Percentiles rank a stretch among this genome's conserved stretches.
These are phyloP conservation scores for Drosophila leonis DNA, from an alignment of 2,888 invertebrate genomes.

Conservation along the genomic window DNA sequence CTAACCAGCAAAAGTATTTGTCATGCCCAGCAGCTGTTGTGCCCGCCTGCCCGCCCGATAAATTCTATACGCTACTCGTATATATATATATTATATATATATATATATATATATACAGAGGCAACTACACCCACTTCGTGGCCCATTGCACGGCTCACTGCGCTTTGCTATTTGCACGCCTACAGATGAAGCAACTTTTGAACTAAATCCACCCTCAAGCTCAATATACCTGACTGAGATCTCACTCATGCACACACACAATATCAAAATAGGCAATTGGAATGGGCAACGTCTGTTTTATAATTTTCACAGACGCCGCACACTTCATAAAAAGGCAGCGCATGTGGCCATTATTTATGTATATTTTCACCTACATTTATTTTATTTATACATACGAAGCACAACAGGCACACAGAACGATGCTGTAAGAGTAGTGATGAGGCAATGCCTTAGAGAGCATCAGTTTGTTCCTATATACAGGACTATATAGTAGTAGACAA, in stretches of 20 bases:
- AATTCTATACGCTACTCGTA: slow-evolving; percentile 16
- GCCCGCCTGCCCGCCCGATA: slow-evolving; percentile 14
- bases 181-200: slow-evolving; percentile 31
- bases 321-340: slow-evolving; percentile 67
- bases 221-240: slow-evolving; percentile 23
- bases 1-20: slow-evolving; percentile 31
- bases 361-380: slow-evolving; percentile 79
- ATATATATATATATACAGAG: neutral
- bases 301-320: slow-evolving; percentile 66
- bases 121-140: slow-evolving; percentile 25
- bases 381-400: slow-evolving; percentile 58
- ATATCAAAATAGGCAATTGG: slow-evolving; percentile 1
- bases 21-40: slow-evolving; percentile 37
- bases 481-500: slow-evolving; percentile 10
- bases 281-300: slow-evolving; percentile 54
- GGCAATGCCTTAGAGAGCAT: slow-evolving; percentile 50
- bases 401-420: slow-evolving; percentile 26
- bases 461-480: slow-evolving; percentile 24
- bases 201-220: slow-evolving; percentile 39
- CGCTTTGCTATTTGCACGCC: slow-evolving; percentile 53
- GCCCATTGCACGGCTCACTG: slow-evolving; percentile 56
- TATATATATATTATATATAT: neutral
- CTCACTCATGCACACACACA: slow-evolving; percentile 1
- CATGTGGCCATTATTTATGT: slow-evolving; percentile 76
- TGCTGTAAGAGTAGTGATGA: slow-evolving; percentile 46